Evolutionary conservation across 2,888 invertebrate species (phyloP).

Genomic region (Andrena camellia): DNA sequence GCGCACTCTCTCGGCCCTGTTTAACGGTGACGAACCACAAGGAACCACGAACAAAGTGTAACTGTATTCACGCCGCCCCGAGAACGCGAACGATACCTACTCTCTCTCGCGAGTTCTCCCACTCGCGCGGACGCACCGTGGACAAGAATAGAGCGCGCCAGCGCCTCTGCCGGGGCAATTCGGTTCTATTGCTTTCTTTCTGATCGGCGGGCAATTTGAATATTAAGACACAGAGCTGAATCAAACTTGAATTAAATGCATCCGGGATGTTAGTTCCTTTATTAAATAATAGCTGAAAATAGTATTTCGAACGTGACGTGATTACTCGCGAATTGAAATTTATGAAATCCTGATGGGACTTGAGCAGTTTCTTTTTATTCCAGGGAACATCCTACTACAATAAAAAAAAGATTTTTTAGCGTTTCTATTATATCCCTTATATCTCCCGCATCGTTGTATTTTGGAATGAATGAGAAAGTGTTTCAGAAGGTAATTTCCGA

Average conservation of each 20-base stretch:
- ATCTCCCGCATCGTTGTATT: slow-evolving; percentile 92
- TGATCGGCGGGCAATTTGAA: slow-evolving; percentile 45
- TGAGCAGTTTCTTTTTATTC: slow-evolving; percentile 77
- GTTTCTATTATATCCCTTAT: slow-evolving; percentile 93
- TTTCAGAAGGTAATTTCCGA: slow-evolving; percentile 86
- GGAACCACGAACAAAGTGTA: slow-evolving; percentile 73
- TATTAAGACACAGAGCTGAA: neutral
- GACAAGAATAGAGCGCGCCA: slow-evolving; percentile 52
- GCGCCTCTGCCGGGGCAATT: slow-evolving; percentile 56
- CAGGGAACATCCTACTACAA: slow-evolving; percentile 95
- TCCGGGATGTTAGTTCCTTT: too few species aligned
- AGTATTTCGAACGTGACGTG: too few species aligned
- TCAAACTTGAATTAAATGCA: neutral
- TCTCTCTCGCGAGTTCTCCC: slow-evolving; percentile 54
- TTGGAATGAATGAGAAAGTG: slow-evolving; percentile 89
- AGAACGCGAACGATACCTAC: slow-evolving; percentile 55
- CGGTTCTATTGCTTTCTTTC: slow-evolving; percentile 16
- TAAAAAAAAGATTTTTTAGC: slow-evolving; percentile 95
- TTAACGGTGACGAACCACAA: slow-evolving; percentile 56
- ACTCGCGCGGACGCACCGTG: slow-evolving; percentile 56
- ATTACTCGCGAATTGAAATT: too few species aligned
- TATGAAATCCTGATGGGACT: too few species aligned
- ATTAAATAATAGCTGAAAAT: too few species aligned
- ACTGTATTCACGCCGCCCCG: slow-evolving; percentile 67
- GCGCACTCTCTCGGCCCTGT: slow-evolving; percentile 56